phyloP scores from a whole-genome alignment of 2,888 invertebrate genomes.

The Megamerina dolium region DNA sequence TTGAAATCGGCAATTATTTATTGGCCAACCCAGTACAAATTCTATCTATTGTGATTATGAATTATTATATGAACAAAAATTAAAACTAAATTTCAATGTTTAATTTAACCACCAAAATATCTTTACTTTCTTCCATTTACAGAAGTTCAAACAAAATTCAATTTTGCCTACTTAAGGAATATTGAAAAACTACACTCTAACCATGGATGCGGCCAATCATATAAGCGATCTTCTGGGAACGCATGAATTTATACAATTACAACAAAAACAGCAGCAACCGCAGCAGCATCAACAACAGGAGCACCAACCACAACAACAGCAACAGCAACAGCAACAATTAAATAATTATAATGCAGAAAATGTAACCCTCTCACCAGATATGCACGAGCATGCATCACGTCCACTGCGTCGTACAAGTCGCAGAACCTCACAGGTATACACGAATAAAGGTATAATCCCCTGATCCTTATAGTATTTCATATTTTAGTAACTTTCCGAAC shows the following conservation, averaged over 20 bases:
- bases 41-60: too few species aligned
- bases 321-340: conserved; percentile 21
- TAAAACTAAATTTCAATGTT: too few species aligned
- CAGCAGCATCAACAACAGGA: conserved; percentile 23
- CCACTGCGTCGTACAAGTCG: conserved; percentile 41
- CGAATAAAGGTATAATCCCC: too few species aligned
- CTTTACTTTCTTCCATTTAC: too few species aligned
- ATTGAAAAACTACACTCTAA: conserved; percentile 13
- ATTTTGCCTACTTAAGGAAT: too few species aligned
- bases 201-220: conserved; percentile 35
- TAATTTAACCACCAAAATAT: too few species aligned
- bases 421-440: conserved; percentile 40
- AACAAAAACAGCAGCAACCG: conserved; percentile 23
- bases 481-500: too few species aligned
- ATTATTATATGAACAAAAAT: too few species aligned
- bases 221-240: conserved; percentile 35
- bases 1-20: too few species aligned
- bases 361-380: conserved; percentile 34
- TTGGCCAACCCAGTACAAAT: too few species aligned
- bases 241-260: conserved; percentile 38
- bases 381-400: conserved; percentile 36
- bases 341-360: conserved; percentile 30
- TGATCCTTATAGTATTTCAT: too few species aligned
- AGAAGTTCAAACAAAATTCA: too few species aligned
- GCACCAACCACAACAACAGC: conserved; percentile 14